A percentile compares a stretch with the other conserved stretches of the same genome.
These are phyloP conservation scores for Ellobium chinense DNA, from an alignment of 2,888 invertebrate species.

Conservation along the genomic window DNA sequence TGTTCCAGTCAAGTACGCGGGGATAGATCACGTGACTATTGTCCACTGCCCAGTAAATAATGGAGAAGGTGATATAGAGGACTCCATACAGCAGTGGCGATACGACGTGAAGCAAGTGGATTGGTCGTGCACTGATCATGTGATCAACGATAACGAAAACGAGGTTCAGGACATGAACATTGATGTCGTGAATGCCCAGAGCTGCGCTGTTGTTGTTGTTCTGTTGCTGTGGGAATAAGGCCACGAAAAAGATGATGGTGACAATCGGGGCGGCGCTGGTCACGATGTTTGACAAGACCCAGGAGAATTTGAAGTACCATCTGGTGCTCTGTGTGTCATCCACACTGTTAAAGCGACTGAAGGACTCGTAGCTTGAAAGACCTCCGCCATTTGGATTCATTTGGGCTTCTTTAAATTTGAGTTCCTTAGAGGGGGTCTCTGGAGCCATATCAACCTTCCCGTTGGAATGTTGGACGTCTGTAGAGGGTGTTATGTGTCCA, in stretches of 20 bases:
- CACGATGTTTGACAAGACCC: constrained; percentile 63
- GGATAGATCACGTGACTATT: constrained; percentile 68
- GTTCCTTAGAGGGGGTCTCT: too few relatives aligned
- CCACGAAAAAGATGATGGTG: constrained; percentile 67
- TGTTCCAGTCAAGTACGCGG: constrained; percentile 72
- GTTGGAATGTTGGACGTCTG: too few relatives aligned
- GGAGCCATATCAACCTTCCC: too few relatives aligned
- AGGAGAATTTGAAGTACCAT: constrained; percentile 65
- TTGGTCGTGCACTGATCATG: constrained; percentile 61
- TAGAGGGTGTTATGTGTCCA: too few relatives aligned
- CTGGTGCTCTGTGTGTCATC: constrained; percentile 7
- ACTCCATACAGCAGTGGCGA: constrained; percentile 61
- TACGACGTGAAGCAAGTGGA: constrained; percentile 64
- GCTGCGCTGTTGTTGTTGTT: background rate
- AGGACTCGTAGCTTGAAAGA: background rate
- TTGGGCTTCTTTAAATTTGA: too few relatives aligned
- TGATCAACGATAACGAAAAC: constrained; percentile 63
- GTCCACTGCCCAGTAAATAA: constrained; percentile 68
- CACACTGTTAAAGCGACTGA: background rate
- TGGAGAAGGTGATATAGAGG: constrained; percentile 61
- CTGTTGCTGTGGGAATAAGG: constrained; percentile 57
- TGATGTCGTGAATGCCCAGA: constrained; percentile 53
- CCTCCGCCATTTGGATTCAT: too few relatives aligned
- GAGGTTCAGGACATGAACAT: constrained; percentile 66
- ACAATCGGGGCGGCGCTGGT: constrained; percentile 63